Conservation (phyloP, 2,888 invertebrate genomes). For the Mesorhabditis spiculigera region DNA sequence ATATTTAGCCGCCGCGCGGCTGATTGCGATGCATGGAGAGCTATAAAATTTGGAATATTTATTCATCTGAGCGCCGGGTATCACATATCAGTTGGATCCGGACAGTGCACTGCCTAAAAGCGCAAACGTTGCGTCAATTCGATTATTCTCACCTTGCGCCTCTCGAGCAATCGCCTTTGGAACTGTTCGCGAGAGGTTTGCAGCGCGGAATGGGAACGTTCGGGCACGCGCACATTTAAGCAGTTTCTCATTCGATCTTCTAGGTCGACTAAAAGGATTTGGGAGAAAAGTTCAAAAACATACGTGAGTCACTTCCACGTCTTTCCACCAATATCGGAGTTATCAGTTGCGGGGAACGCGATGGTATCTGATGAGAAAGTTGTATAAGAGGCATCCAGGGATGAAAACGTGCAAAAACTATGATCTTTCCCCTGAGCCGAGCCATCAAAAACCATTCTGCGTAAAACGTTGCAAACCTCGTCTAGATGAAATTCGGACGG, state of each 20-base stretch:
- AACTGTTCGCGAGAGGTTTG: constrained; percentile 40
- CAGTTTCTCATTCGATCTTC: constrained; percentile 27
- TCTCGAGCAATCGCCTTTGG: constrained; percentile 31
- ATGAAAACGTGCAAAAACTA: neutral
- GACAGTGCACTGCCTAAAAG: too few relatives aligned
- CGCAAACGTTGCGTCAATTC: neutral
- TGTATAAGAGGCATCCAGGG: too few relatives aligned
- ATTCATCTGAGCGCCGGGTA: too few relatives aligned
- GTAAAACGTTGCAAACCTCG: constrained; percentile 3
- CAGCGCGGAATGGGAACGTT: constrained; percentile 38
- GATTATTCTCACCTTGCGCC: constrained; percentile 27
- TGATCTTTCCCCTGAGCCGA: neutral
- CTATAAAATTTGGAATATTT: too few relatives aligned
- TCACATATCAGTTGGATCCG: too few relatives aligned
- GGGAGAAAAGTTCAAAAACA: constrained; percentile 10
- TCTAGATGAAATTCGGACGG: constrained; percentile 40
- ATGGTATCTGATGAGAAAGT: constrained; percentile 15
- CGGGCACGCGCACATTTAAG: constrained; percentile 32
- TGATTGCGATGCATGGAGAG: neutral
- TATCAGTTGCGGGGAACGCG: constrained; percentile 25
- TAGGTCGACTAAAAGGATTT: constrained; percentile 22
- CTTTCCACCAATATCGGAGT: constrained; percentile 26
- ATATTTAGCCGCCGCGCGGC: neutral
- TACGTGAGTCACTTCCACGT: constrained; percentile 35
- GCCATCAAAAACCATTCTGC: too few relatives aligned